phyloP scores from a whole-genome alignment of 2,113 vertebrate species.

The Chinchilla lanigera region DNA sequence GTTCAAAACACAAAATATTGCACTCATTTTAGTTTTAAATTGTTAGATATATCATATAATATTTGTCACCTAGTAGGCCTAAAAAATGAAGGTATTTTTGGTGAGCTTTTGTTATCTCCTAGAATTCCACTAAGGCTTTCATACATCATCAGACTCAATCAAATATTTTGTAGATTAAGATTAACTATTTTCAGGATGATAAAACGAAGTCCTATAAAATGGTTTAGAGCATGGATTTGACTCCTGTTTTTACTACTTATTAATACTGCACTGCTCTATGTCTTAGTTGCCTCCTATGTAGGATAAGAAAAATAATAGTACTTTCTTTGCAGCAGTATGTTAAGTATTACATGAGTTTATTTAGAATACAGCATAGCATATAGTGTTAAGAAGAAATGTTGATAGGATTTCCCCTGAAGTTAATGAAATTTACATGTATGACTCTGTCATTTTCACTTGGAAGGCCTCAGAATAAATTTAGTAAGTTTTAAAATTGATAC shows the following conservation, averaged over 20 bases:
- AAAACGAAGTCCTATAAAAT: neutral
- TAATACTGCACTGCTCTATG: neutral
- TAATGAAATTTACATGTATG: neutral
- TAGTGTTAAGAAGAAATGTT: neutral
- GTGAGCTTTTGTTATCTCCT: neutral
- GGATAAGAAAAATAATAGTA: neutral
- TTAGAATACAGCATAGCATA: neutral
- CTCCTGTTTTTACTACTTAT: neutral
- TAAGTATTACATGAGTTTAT: neutral
- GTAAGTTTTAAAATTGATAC: neutral
- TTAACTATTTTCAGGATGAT: neutral
- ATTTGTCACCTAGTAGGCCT: neutral
- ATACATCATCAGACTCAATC: conserved; percentile 9
- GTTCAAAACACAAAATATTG: neutral
- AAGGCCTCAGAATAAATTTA: neutral
- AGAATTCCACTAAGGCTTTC: neutral
- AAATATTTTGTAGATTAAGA: neutral
- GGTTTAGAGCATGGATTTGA: neutral
- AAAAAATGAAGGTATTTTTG: neutral
- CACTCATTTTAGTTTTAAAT: neutral
- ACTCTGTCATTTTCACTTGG: neutral
- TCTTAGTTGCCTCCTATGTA: neutral
- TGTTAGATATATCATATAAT: neutral
- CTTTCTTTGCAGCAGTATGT: neutral
- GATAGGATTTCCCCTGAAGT: neutral